phyloP scores from a whole-genome alignment of 2,888 invertebrate species.

The Schizaphis graminum region DNA sequence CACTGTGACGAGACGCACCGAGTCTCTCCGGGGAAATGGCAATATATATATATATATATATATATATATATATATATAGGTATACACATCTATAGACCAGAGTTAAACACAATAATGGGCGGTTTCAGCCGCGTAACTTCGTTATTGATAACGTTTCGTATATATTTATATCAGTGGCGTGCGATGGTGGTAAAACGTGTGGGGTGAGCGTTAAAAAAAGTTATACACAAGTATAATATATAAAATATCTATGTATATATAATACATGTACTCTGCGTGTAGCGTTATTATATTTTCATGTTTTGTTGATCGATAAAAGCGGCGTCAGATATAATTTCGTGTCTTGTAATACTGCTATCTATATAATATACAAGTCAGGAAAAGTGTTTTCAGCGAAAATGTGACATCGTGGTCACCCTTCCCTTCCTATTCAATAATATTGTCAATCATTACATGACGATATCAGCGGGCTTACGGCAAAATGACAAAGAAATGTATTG shows the following conservation, averaged over 20 bases:
- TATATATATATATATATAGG: background rate
- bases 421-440: background rate
- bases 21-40: constrained; percentile 30
- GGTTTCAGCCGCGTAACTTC: constrained; percentile 28
- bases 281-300: background rate
- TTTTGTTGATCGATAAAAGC: constrained; percentile 1
- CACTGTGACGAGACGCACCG: background rate
- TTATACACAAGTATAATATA: background rate
- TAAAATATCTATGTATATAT: background rate
- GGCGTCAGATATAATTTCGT: background rate
- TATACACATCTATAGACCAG: background rate
- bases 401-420: background rate
- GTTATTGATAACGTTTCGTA: constrained; percentile 40
- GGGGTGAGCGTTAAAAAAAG: background rate
- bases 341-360: background rate
- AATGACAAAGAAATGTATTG: background rate
- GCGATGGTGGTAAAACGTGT: background rate
- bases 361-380: background rate
- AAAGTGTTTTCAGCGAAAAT: background rate
- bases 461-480: background rate
- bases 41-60: constrained; percentile 12
- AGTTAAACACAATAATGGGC: constrained; percentile 34
- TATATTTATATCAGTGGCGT: background rate
- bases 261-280: background rate
- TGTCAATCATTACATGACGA: background rate